Percentiles rank a stretch among this genome's conserved stretches.
These are phyloP conservation scores for Temnopleurus reevesii DNA, from an alignment of 53 echinoderm and acorn worm genomes.

Conservation along the genomic window DNA sequence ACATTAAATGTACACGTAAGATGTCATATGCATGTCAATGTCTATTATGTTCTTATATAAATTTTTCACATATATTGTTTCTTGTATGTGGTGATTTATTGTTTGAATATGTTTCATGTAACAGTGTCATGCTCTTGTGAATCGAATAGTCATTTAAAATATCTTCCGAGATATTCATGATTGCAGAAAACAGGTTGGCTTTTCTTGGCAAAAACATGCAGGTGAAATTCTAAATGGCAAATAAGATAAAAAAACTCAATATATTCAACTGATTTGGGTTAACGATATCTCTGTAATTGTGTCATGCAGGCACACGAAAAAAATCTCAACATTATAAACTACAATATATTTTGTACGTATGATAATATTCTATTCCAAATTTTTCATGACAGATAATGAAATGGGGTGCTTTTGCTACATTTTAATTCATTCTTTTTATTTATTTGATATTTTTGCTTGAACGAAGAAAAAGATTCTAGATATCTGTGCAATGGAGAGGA, in stretches of 20 bases:
- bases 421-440: neutral
- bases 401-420: constrained; percentile 20
- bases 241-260: neutral
- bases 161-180: neutral
- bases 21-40: constrained; percentile 29
- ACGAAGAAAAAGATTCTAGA: constrained; percentile 27
- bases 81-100: constrained; percentile 1
- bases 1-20: constrained; percentile 1
- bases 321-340: too few relatives aligned
- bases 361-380: neutral
- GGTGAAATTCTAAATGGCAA: neutral
- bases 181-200: neutral
- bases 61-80: constrained; percentile 31
- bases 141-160: neutral
- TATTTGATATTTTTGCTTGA: neutral
- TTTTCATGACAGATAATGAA: neutral
- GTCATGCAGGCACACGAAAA: too few relatives aligned
- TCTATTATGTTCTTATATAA: constrained; percentile 23
- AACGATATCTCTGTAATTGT: too few relatives aligned
- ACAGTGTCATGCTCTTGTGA: neutral
- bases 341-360: too few relatives aligned
- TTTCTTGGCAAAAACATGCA: neutral
- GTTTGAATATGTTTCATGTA: neutral
- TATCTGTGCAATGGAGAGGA: constrained; percentile 56
- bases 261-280: too few relatives aligned